Conservation (phyloP, 1,140 invertebrate species). For the Pissodes strobi region DNA sequence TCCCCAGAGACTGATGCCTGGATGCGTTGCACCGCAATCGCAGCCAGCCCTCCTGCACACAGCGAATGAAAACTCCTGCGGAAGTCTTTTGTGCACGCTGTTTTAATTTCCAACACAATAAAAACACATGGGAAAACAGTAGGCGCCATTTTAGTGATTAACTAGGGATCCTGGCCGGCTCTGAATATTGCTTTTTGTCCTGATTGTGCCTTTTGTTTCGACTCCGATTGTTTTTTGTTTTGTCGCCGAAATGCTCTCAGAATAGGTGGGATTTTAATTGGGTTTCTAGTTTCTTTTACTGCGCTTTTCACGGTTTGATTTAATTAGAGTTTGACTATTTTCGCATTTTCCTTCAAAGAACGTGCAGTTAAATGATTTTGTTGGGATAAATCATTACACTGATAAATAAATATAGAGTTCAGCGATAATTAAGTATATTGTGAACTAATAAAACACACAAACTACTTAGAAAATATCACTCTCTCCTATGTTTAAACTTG, state of each 20-base stretch:
- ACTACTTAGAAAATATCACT: too few species aligned
- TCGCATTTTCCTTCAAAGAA: background rate
- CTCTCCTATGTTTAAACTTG: too few species aligned
- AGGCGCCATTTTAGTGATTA: slow-evolving; percentile 58
- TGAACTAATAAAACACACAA: too few species aligned
- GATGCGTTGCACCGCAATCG: too few species aligned
- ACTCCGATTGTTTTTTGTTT: slow-evolving; percentile 52
- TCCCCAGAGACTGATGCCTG: too few species aligned
- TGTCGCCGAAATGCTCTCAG: slow-evolving; percentile 41
- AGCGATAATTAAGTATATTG: too few species aligned
- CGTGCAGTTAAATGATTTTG: too few species aligned
- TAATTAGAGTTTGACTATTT: background rate
- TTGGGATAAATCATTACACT: too few species aligned
- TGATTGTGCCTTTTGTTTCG: slow-evolving; percentile 54
- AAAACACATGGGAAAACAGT: slow-evolving; percentile 59
- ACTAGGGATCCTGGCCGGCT: slow-evolving; percentile 55
- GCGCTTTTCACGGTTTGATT: slow-evolving; percentile 7
- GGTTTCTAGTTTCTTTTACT: slow-evolving; percentile 45
- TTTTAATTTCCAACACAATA: slow-evolving; percentile 59
- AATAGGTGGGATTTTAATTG: slow-evolving; percentile 49
- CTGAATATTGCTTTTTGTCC: slow-evolving; percentile 55
- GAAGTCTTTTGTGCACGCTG: slow-evolving; percentile 53
- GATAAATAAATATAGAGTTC: too few species aligned
- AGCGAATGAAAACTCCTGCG: slow-evolving; percentile 33
- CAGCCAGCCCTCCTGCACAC: background rate